phyloP scores from a whole-genome alignment of 37 sponge, comb jelly and placozoan species.

The Crambe crambe region DNA sequence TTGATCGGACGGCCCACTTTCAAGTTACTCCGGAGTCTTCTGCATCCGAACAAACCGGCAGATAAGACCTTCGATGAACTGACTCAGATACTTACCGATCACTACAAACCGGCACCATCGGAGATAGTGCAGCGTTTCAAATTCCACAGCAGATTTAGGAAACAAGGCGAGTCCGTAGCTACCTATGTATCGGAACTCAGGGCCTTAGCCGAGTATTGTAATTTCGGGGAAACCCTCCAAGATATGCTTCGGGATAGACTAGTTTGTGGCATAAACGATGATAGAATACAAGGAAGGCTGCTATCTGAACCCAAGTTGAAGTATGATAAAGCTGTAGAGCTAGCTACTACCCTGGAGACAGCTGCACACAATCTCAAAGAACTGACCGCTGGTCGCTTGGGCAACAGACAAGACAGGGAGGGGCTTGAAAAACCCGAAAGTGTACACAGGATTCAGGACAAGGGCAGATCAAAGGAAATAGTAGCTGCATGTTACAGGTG shows the following conservation, averaged over 20 bases:
- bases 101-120: slow-evolving; percentile 29
- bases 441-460: background rate
- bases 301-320: slow-evolving; percentile 19
- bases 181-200: slow-evolving; percentile 35
- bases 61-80: slow-evolving; percentile 34
- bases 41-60: slow-evolving; percentile 21
- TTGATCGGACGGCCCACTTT: slow-evolving; percentile 10
- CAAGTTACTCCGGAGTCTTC: slow-evolving; percentile 8
- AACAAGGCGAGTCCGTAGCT: slow-evolving; percentile 43
- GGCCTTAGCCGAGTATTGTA: slow-evolving; percentile 16
- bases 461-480: background rate
- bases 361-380: slow-evolving; percentile 19
- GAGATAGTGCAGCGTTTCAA: slow-evolving; percentile 17
- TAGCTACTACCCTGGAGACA: slow-evolving; percentile 19
- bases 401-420: background rate
- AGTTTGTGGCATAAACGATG: slow-evolving; percentile 31
- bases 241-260: slow-evolving; percentile 47
- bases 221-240: slow-evolving; percentile 15
- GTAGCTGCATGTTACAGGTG: background rate
- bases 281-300: slow-evolving; percentile 8
- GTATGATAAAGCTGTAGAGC: slow-evolving; percentile 9
- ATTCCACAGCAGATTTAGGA: slow-evolving; percentile 28
- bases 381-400: background rate
- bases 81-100: slow-evolving; percentile 11
- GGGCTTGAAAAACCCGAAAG: background rate